These are phyloP conservation scores for Hetaerina titia DNA, from an alignment of 2,888 invertebrate genomes.

Conservation along the genomic window DNA sequence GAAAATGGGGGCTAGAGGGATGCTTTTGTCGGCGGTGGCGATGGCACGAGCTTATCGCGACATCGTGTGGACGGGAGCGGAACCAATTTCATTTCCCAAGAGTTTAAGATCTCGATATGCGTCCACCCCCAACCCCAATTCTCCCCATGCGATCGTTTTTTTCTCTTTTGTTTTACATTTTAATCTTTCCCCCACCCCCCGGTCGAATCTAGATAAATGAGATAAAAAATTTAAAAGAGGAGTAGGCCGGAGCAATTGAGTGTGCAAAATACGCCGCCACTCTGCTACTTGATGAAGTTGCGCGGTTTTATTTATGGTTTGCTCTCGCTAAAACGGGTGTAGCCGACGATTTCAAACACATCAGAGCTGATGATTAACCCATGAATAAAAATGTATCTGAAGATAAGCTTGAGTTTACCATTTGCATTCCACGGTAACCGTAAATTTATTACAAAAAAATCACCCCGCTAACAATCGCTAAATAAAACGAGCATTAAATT, in stretches of 20 bases:
- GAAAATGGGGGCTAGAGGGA: not conserved
- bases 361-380: not conserved
- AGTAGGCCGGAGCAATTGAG: not conserved
- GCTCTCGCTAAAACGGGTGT: too few species aligned
- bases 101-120: not conserved
- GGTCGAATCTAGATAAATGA: not conserved
- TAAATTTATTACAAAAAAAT: too few species aligned
- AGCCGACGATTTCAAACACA: too few species aligned
- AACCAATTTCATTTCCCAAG: not conserved
- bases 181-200: not conserved
- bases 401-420: too few species aligned
- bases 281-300: not conserved
- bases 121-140: not conserved
- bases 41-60: conserved; percentile 23
- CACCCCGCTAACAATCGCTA: too few species aligned
- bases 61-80: not conserved
- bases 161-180: not conserved
- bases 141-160: not conserved
- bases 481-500: too few species aligned
- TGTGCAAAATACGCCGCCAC: not conserved
- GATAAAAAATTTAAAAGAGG: not conserved
- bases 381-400: not conserved
- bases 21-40: not conserved
- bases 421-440: too few species aligned
- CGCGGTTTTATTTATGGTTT: too few species aligned